Percentiles rank a stretch among this genome's conserved stretches.
Evolutionary conservation across 1,140 invertebrate species (phyloP).

Genomic region (Nylanderia fulva): DNA sequence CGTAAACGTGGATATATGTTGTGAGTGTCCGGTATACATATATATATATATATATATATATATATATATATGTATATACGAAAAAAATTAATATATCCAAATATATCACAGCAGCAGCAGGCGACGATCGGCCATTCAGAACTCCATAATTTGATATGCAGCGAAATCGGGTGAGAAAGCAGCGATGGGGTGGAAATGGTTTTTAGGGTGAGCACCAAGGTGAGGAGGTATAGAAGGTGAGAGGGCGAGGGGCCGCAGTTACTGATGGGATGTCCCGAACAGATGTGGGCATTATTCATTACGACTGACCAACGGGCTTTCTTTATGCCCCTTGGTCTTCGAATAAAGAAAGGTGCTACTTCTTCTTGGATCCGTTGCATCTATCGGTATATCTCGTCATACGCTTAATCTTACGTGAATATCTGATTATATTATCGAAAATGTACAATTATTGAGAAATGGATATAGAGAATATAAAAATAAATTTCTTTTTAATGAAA

Average conservation of each 20-base stretch:
- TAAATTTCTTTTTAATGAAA: background rate
- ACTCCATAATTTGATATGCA: conserved; percentile 86
- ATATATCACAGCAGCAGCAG: conserved; percentile 85
- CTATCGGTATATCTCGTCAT: conserved; percentile 7
- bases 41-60: too few relatives aligned
- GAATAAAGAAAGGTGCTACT: conserved; percentile 49
- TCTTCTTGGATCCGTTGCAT: background rate
- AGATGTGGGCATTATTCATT: conserved; percentile 86
- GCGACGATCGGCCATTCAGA: conserved; percentile 85
- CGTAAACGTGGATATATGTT: conserved; percentile 46
- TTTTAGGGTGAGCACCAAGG: conserved; percentile 76
- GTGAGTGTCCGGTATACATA: conserved; percentile 55
- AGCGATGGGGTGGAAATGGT: conserved; percentile 82
- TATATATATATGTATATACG: too few relatives aligned
- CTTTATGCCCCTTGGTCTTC: conserved; percentile 65
- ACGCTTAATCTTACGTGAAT: background rate
- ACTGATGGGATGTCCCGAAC: conserved; percentile 84
- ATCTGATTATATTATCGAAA: background rate
- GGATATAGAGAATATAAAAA: background rate
- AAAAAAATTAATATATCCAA: conserved; percentile 86
- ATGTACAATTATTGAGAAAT: background rate
- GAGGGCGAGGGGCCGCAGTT: conserved; percentile 73
- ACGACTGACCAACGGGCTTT: conserved; percentile 75
- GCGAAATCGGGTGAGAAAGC: conserved; percentile 82
- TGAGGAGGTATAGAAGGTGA: conserved; percentile 66